A percentile compares a stretch with the other conserved stretches of the same genome.
Conservation (phyloP, 2,113 vertebrate species). For the Indri indri region DNA sequence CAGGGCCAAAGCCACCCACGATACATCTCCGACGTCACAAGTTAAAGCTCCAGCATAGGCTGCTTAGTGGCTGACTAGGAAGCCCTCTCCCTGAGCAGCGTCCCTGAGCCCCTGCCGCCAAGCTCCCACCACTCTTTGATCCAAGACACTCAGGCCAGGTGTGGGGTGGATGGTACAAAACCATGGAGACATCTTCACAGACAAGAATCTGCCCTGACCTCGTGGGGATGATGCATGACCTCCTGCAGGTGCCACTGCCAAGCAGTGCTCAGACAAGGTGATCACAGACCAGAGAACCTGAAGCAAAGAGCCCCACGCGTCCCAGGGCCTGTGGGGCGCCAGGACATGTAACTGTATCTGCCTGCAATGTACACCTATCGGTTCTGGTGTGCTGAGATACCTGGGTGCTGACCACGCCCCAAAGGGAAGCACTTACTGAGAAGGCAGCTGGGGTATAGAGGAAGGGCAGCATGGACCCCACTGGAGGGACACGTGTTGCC, state of each 20-base stretch:
- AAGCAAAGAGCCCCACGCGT: neutral
- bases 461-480: neutral
- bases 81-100: neutral
- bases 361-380: accelerated
- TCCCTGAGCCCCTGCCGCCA: neutral
- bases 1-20: neutral
- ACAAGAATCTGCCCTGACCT: neutral
- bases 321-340: neutral
- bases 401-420: neutral
- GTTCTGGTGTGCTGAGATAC: neutral
- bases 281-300: neutral
- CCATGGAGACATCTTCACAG: neutral
- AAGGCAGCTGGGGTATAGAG: neutral
- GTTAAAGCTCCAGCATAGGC: neutral
- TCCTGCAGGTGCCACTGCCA: neutral
- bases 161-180: neutral
- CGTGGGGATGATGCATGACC: accelerated
- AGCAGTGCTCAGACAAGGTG: neutral
- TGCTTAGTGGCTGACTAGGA: neutral
- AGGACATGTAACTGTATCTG: neutral
- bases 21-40: neutral
- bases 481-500: neutral
- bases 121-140: neutral
- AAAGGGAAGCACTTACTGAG: neutral
- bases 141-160: neutral